Conservation (phyloP, 92 coral and sea anemone species). For the Palythoa caribaeorum region DNA sequence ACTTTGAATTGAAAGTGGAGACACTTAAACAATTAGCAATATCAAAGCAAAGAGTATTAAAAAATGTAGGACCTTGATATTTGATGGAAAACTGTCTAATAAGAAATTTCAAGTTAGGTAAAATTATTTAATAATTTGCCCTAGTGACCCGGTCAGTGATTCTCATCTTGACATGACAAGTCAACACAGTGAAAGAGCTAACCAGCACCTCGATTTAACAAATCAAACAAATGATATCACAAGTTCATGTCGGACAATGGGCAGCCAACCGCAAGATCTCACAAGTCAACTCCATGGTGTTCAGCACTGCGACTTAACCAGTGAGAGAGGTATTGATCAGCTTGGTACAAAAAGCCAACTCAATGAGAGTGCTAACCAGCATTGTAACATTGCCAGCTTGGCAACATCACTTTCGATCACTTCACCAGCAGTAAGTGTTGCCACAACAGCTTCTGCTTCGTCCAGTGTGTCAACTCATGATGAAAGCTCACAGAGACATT, state of each 20-base stretch:
- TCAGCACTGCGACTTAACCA: conserved; percentile 11
- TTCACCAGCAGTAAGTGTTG: conserved; percentile 73
- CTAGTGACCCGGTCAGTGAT: neutral
- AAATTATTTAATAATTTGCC: neutral
- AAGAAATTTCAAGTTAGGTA: too few species aligned
- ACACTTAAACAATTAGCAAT: too few species aligned
- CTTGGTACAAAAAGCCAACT: conserved; percentile 57
- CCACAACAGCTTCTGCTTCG: conserved; percentile 80
- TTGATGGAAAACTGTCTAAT: too few species aligned
- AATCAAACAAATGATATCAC: neutral
- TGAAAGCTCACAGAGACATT: conserved; percentile 85
- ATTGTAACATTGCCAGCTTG: conserved; percentile 58
- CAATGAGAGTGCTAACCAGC: conserved; percentile 61
- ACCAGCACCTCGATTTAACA: conserved; percentile 12
- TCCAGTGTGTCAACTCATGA: conserved; percentile 79
- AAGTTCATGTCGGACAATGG: neutral
- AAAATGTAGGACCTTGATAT: too few species aligned
- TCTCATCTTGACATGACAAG: neutral
- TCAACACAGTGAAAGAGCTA: conserved; percentile 7
- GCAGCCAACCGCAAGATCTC: conserved; percentile 9
- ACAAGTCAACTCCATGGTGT: conserved; percentile 29
- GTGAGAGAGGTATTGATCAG: conserved; percentile 31
- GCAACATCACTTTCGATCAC: conserved; percentile 73
- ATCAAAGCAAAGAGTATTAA: too few species aligned
- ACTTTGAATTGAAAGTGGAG: too few species aligned